These are phyloP conservation scores for Prunella fulvescens DNA, from an alignment of 2,113 vertebrate species.

Conservation along the genomic window DNA sequence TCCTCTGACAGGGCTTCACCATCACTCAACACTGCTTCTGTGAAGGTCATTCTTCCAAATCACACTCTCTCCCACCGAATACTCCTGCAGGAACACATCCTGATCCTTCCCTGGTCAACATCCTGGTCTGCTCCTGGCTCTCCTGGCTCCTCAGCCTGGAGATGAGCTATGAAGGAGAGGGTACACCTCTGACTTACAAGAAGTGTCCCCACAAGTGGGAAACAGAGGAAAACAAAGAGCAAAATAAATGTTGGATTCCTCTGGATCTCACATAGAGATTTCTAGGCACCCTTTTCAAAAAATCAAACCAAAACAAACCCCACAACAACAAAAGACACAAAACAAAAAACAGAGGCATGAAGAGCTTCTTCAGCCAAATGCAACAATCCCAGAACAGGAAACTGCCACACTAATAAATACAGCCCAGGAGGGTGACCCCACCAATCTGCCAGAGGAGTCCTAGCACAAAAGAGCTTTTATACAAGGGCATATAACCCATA, in stretches of 20 bases:
- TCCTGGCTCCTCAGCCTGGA: not conserved
- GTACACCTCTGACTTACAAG: not conserved
- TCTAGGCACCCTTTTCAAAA: not conserved
- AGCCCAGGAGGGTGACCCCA: not conserved
- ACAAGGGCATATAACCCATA: not conserved
- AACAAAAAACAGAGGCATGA: not conserved
- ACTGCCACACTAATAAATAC: not conserved
- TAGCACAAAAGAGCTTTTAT: not conserved
- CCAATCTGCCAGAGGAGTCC: not conserved
- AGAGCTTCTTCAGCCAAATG: not conserved
- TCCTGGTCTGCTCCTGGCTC: not conserved
- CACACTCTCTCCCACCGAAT: not conserved
- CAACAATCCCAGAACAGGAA: not conserved
- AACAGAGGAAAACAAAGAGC: not conserved
- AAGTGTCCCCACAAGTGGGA: not conserved
- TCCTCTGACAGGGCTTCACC: not conserved
- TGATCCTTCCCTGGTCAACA: not conserved
- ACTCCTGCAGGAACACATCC: not conserved
- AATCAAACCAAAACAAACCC: not conserved
- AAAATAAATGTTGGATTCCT: not conserved
- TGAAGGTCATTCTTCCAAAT: not conserved
- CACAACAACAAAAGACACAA: not conserved
- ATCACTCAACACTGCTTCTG: not conserved
- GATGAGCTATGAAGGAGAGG: not conserved
- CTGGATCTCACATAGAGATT: not conserved